A percentile compares a stretch with the other conserved stretches of the same genome.
phyloP scores from a whole-genome alignment of 1,140 invertebrate species.

The Daktulosphaira vitifoliae region DNA sequence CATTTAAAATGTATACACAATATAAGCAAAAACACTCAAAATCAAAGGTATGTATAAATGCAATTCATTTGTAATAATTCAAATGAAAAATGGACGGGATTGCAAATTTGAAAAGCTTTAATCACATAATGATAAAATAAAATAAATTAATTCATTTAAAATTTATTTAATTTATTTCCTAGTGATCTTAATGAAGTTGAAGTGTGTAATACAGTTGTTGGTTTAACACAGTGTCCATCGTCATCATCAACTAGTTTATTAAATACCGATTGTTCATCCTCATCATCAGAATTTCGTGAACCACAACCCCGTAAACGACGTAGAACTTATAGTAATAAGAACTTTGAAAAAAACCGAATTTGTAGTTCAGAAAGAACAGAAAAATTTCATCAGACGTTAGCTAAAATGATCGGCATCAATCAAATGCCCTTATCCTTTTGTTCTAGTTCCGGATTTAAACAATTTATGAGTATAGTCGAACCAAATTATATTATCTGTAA shows the following conservation, averaged over 20 bases:
- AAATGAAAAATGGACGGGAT: too few species aligned
- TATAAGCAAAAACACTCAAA: too few species aligned
- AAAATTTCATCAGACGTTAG: neutral
- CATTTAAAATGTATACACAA: too few species aligned
- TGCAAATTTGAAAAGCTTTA: too few species aligned
- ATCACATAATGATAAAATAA: too few species aligned
- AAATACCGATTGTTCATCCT: too few species aligned
- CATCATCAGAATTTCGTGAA: too few species aligned
- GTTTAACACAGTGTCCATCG: neutral
- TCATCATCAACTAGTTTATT: neutral
- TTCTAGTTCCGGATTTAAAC: neutral
- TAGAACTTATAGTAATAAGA: too few species aligned
- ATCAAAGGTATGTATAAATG: too few species aligned
- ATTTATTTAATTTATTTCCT: slow-evolving; percentile 11
- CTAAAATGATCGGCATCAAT: neutral
- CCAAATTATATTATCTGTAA: slow-evolving; percentile 10
- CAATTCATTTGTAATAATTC: too few species aligned
- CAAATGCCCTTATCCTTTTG: slow-evolving; percentile 1
- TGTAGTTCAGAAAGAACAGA: slow-evolving; percentile 7
- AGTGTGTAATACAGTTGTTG: neutral
- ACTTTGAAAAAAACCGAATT: neutral
- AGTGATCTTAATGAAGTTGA: neutral
- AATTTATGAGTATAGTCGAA: neutral
- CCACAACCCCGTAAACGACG: too few species aligned
- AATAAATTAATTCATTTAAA: too few species aligned